Evolutionary conservation across 2,113 vertebrate genomes (phyloP).

Genomic region (Oryzias celebensis): DNA sequence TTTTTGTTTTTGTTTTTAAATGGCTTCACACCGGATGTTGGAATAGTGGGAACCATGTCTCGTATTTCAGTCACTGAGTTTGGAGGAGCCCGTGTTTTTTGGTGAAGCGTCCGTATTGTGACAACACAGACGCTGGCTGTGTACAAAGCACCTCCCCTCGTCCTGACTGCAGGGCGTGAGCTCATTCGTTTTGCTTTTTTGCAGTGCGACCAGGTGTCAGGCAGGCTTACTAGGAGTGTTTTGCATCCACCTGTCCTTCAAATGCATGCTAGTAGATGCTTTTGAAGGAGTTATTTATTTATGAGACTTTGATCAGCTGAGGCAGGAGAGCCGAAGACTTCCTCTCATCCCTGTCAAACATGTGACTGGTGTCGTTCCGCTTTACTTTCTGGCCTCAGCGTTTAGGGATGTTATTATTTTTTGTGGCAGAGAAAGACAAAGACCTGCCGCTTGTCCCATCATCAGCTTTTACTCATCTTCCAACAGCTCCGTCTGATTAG

Average conservation of each 20-base stretch:
- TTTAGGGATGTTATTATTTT: no score
- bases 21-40: slow-evolving; percentile 12
- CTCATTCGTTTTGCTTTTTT: slow-evolving; percentile 60
- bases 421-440: no score
- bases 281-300: slow-evolving; percentile 48
- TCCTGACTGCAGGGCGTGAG: slow-evolving; percentile 63
- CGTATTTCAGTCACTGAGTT: slow-evolving; percentile 41
- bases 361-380: no score
- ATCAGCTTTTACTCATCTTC: slow-evolving; percentile 11
- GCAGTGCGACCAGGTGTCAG: slow-evolving; percentile 42
- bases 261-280: slow-evolving; percentile 47
- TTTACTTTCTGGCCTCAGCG: no score
- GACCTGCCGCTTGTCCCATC: slow-evolving; percentile 34
- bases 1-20: neutral
- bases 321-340: no score
- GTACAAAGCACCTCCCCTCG: slow-evolving; percentile 62
- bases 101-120: slow-evolving; percentile 64
- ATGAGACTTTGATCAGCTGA: slow-evolving; percentile 40
- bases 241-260: slow-evolving; percentile 54
- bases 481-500: neutral
- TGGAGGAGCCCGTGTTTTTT: slow-evolving; percentile 52
- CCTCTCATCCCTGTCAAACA: no score
- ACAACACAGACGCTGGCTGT: slow-evolving; percentile 56
- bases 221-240: slow-evolving; percentile 52
- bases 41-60: slow-evolving; percentile 24